phyloP scores from a whole-genome alignment of 2,113 vertebrate genomes.

The Bubo blakistoni region DNA sequence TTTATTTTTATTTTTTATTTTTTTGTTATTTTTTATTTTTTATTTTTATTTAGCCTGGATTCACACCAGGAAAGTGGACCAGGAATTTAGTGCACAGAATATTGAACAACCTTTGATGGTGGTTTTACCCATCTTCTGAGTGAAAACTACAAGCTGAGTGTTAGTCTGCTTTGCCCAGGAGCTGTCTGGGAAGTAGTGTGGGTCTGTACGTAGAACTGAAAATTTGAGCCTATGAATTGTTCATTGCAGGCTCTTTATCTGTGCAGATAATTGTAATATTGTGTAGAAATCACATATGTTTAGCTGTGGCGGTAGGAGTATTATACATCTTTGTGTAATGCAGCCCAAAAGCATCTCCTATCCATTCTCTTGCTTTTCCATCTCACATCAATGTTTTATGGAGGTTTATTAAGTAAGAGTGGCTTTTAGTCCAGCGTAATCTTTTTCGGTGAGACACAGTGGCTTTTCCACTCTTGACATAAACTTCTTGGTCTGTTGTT shows the following conservation, averaged over 20 bases:
- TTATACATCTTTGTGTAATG: background rate
- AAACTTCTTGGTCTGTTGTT: background rate
- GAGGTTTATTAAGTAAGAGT: background rate
- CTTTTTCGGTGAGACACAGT: background rate
- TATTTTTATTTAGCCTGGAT: background rate
- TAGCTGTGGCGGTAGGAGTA: background rate
- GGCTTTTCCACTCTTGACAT: background rate
- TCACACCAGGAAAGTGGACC: background rate
- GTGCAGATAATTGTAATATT: background rate
- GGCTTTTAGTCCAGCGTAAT: fast-evolving
- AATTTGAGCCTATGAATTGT: background rate
- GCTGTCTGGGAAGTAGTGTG: background rate
- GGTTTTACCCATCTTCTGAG: background rate
- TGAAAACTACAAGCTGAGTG: background rate
- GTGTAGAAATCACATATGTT: background rate
- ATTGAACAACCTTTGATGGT: background rate
- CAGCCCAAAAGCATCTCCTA: background rate
- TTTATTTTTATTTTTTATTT: too few relatives aligned
- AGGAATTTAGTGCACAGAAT: background rate
- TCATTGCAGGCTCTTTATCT: background rate
- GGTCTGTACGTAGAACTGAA: background rate
- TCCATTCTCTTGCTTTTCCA: background rate
- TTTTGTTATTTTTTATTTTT: too few relatives aligned
- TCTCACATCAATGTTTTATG: background rate
- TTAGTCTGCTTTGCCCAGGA: background rate